Base-by-base conservation (phyloP, 2,888 invertebrate genomes). In the Aphodius sticticus region DNA sequence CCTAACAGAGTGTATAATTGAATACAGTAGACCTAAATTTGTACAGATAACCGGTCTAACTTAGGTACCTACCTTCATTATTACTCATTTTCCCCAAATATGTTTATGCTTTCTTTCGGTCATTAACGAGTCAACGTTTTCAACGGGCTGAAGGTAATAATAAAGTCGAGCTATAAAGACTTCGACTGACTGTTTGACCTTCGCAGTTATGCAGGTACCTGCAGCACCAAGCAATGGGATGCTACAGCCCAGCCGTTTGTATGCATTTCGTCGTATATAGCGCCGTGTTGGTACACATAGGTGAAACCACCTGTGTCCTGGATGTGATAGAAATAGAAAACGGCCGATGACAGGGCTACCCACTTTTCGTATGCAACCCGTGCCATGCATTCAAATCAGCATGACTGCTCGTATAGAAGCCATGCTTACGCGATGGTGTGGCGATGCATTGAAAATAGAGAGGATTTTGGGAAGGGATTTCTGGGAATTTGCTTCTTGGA, bases 171-270 rank as follows among this genome's bases (percentile, higher is more conserved):
- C 53, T 53, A 53, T 53, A 53, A 53, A 53, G 9, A 9, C 53
- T 3, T 1, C n/a, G 36, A 14, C 26, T 26, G 38, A 35, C 71
- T 37, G 76, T 71, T 16, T 79, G 80, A 80, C 80, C 80, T 80
- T 80, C 80, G 70, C 72, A 78, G 76, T 36, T 80, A 80, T 80
- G 80, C 80, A 80, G 80, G 80, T 77, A 77, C 80, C 80, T 77
- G 76, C 36, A 53, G 70, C 36, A 53, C 2, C 53, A 7, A 53
- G 53, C 12, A 53, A 53, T 53, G 53, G 53, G 53, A 53, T 12
- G 53, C 53, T 1, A 1, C 12, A 5, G 1, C 7, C 1, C 12
- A 1, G 53, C 4, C 53, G 53, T 53, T 2, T 53, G 53, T 9
- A 9, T 53, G 53, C 12, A 53, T 53, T 7, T 7, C 12, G 53